Base-by-base conservation (phyloP, 2,113 vertebrate species). In the Acanthochromis polyacanthus region DNA sequence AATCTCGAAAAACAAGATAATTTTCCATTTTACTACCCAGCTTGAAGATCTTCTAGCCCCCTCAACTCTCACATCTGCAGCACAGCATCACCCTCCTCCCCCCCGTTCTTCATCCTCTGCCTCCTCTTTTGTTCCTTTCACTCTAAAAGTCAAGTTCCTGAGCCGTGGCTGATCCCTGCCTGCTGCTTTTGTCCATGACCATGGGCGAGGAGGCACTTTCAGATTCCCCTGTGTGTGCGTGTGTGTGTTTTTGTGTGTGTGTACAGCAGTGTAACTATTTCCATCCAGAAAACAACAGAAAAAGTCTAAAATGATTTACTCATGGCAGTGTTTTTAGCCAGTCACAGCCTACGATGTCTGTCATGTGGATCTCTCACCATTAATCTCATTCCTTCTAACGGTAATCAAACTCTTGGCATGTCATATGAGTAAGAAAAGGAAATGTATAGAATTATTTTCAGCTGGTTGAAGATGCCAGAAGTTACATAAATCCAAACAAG, bases 121-220 rank as follows among this genome's bases (percentile, higher is more conserved):
- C 5, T 72, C 53, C 1, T 71, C 75, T 82, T 81, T 76, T 91
- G 82, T 89, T 74, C 83, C 62, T 72, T 74, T 88, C 66, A 70
- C 23, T 75, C 71, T 69, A 86, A 89, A 94, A 93, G 93, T 94
- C 92, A 94, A 88, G 90, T 94, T 93, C 91, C 87, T 92, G 88
- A 92, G 86, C 85, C 89, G 80, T 91, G 73, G 87, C 85, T 60
- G 63, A 94, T 93, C 93, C 83, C 87, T 57, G 75, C 80, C 88
- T 89, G 78, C 81, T 25, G 53, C 86, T 67, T 93, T 94, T 94
- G 89, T 95, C 84, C 55, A 53, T 87, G 93, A 85, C 90, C 89
- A 80, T 81, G 87, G 86, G 89, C 80, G 83, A 88, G 80, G 85
- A 88, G 84, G 76, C 25, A 25, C 87, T 85, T 89, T 86, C 53